These are phyloP conservation scores for Mesocricetus auratus DNA, from an alignment of 2,113 vertebrate genomes.

Conservation along the genomic window DNA sequence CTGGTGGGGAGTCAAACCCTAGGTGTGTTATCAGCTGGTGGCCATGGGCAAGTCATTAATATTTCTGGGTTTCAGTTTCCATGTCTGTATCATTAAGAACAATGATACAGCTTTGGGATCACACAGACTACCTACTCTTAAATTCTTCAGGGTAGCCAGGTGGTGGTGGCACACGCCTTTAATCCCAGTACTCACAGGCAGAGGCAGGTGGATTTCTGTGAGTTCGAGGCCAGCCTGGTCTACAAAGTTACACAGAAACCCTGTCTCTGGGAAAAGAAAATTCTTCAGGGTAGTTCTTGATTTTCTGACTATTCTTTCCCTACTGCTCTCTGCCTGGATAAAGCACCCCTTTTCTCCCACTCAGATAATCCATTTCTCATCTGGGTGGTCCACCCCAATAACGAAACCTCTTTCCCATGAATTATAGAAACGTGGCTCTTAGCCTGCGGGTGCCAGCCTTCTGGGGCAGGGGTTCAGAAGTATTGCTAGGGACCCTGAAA, in stretches of 20 bases:
- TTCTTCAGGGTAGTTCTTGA: background rate
- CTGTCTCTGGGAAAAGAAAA: no score
- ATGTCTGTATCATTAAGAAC: background rate
- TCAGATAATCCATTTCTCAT: background rate
- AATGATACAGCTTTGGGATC: background rate
- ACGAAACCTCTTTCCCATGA: constrained; percentile 38
- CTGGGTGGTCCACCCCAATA: background rate
- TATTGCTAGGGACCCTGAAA: background rate
- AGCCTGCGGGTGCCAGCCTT: background rate
- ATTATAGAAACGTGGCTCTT: constrained; percentile 8
- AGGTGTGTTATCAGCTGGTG: background rate
- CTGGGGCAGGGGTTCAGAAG: constrained; percentile 26
- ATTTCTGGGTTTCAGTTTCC: background rate
- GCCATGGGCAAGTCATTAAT: background rate
- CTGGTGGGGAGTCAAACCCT: background rate
- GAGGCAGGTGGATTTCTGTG: no score
- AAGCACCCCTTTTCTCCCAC: background rate
- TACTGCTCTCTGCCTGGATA: background rate
- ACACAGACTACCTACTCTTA: background rate
- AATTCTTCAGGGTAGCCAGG: background rate
- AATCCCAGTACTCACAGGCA: no score
- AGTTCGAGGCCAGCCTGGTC: no score
- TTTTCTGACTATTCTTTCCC: constrained; percentile 27
- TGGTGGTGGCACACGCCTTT: no score
- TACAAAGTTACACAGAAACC: no score